Conservation (phyloP, 2,113 vertebrate genomes). For the Paralichthys olivaceus region DNA sequence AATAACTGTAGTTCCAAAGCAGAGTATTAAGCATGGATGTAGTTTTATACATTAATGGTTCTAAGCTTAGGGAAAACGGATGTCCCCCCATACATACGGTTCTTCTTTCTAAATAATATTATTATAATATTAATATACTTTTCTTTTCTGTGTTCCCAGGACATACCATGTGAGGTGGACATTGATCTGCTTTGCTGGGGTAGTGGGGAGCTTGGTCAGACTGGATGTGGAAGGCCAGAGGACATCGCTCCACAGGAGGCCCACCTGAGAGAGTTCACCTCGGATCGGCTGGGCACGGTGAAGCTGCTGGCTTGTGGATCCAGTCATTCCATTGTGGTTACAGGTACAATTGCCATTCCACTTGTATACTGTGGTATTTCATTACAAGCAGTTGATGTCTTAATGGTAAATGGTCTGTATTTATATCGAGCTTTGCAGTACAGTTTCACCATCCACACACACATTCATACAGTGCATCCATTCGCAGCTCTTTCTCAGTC, state of each 20-base stretch:
- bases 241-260: conserved; percentile 37
- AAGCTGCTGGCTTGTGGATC: conserved; percentile 68
- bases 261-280: conserved; percentile 45
- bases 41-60: neutral
- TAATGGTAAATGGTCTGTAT: no score
- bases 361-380: neutral
- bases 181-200: conserved; percentile 67
- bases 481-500: no score
- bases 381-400: neutral
- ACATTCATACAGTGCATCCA: no score
- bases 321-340: conserved; percentile 65
- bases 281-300: conserved; percentile 34
- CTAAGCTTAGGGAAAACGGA: neutral
- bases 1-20: neutral
- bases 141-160: conserved; percentile 18
- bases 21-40: neutral
- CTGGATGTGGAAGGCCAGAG: conserved; percentile 28
- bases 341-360: conserved; percentile 54
- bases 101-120: neutral
- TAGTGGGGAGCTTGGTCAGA: conserved; percentile 59
- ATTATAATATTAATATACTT: neutral
- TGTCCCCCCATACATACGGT: neutral
- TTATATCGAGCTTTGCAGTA: no score
- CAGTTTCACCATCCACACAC: no score
- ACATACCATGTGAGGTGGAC: conserved; percentile 7